Evolutionary conservation across 2,113 vertebrate species (phyloP).

Genomic region (Xenus cinereus): DNA sequence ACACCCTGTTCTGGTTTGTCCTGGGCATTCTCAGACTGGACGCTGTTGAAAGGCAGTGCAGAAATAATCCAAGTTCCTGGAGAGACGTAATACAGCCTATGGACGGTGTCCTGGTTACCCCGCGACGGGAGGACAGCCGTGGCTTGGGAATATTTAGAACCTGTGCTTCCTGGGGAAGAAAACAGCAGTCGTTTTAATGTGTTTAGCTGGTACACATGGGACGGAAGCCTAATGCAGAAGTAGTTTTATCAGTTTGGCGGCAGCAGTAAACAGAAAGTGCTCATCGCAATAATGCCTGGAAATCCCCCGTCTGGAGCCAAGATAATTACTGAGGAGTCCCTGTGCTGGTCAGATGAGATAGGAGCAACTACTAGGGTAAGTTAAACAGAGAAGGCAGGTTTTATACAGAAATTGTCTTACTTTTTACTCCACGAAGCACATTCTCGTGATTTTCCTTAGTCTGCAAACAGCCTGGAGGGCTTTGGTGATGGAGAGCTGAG

Average conservation of each 20-base stretch:
- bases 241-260: neutral
- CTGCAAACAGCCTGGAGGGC: neutral
- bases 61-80: neutral
- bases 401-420: neutral
- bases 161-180: neutral
- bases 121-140: neutral
- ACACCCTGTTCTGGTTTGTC: neutral
- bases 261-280: neutral
- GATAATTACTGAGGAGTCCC: neutral
- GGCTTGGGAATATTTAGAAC: neutral
- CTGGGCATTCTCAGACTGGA: neutral
- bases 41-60: neutral
- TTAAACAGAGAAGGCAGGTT: neutral
- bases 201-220: neutral
- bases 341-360: slow-evolving; percentile 3
- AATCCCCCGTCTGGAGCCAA: neutral
- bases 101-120: neutral
- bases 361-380: neutral
- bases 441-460: neutral
- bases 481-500: neutral
- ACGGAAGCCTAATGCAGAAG: neutral
- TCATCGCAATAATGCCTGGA: neutral
- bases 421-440: neutral
- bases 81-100: neutral
- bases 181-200: neutral